Conservation (phyloP, 1,140 invertebrate genomes). For the Diabrotica undecimpunctata region DNA sequence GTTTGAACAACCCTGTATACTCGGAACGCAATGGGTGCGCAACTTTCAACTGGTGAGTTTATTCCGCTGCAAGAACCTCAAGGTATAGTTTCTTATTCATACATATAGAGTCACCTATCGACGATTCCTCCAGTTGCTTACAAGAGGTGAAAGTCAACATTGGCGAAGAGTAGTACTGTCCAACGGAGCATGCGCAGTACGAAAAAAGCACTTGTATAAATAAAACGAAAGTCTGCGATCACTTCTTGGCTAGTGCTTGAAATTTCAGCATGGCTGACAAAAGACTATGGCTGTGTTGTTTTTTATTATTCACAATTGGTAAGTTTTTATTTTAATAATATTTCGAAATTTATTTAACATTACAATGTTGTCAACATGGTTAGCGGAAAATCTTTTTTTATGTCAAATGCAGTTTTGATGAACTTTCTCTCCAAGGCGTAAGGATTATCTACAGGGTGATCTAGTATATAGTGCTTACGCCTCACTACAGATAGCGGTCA, state of each 20-base stretch:
- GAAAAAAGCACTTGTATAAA: constrained; percentile 42
- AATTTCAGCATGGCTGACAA: constrained; percentile 44
- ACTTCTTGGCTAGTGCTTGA: constrained; percentile 49
- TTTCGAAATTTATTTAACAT: no score
- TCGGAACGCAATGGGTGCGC: no score
- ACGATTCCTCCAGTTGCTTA: constrained; percentile 31
- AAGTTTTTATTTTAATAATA: constrained; percentile 26
- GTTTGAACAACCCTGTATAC: no score
- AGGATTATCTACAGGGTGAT: no score
- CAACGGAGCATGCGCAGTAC: constrained; percentile 38
- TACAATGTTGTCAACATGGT: no score
- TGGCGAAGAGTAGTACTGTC: constrained; percentile 26
- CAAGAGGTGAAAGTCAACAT: constrained; percentile 39
- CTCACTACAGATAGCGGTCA: no score
- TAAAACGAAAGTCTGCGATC: constrained; percentile 39
- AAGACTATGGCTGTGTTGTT: constrained; percentile 47
- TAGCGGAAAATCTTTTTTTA: no score
- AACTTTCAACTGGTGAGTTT: no score
- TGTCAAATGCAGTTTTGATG: no score
- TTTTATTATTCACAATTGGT: constrained; percentile 41
- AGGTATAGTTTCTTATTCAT: constrained; percentile 14
- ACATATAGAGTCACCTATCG: constrained; percentile 47
- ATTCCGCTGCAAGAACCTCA: background rate
- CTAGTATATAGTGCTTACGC: no score
- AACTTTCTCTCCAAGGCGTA: no score